phyloP scores from a whole-genome alignment of 2,888 invertebrate species.

The Steinernema hermaphroditum region DNA sequence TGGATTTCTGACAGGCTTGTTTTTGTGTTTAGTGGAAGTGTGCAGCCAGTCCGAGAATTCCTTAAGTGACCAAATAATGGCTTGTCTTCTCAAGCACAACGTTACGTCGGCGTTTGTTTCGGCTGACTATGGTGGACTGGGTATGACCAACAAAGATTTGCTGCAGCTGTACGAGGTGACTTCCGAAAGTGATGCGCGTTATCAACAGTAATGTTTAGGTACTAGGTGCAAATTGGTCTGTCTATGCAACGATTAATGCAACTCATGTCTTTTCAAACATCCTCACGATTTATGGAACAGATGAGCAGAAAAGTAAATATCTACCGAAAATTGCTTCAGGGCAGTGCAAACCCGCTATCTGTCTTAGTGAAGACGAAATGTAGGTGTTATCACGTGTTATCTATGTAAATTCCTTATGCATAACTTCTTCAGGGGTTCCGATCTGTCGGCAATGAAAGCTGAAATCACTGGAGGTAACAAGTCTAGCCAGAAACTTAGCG shows the following conservation, averaged over 20 bases:
- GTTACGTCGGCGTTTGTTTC: conserved; percentile 49
- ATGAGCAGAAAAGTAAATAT: conserved; percentile 46
- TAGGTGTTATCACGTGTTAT: not conserved
- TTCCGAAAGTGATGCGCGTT: not conserved
- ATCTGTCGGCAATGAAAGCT: conserved; percentile 18
- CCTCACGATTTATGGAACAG: conserved; percentile 46
- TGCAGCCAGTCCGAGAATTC: conserved; percentile 29
- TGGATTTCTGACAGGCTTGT: not conserved
- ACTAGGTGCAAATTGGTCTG: conserved; percentile 50
- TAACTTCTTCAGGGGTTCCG: not conserved
- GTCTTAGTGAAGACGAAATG: conserved; percentile 45
- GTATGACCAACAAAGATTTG: conserved; percentile 59
- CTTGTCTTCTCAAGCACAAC: conserved; percentile 49
- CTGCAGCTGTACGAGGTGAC: conserved; percentile 54
- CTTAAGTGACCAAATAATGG: conserved; percentile 44
- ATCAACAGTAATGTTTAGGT: conserved; percentile 40
- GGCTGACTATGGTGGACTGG: conserved; percentile 59
- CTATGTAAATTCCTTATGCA: not conserved
- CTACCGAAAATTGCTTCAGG: conserved; percentile 44
- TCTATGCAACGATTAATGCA: conserved; percentile 43
- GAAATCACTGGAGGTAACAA: conserved; percentile 32
- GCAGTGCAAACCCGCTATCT: conserved; percentile 47
- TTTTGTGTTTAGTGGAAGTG: conserved; percentile 1
- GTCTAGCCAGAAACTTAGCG: conserved; percentile 33
- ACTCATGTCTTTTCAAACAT: conserved; percentile 45